Conservation (phyloP, 2,113 vertebrate species). For the Podiceps cristatus region DNA sequence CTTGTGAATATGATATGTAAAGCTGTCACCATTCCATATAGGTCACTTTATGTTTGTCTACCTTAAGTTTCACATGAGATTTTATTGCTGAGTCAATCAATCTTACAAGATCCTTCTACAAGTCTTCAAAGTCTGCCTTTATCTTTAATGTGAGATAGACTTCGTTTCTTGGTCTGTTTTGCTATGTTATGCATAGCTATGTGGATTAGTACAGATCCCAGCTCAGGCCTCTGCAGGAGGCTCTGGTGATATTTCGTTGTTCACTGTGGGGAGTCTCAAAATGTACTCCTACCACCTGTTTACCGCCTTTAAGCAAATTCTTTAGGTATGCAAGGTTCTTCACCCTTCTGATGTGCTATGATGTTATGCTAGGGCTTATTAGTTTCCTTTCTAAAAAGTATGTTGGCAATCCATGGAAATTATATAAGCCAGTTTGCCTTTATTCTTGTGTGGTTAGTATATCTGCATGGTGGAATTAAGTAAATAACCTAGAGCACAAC, state of each 20-base stretch:
- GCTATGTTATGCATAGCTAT: rapidly evolving
- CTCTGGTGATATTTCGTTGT: neutral
- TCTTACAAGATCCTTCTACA: neutral
- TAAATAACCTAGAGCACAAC: neutral
- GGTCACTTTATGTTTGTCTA: neutral
- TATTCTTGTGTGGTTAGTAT: neutral
- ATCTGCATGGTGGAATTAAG: neutral
- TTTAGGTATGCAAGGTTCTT: neutral
- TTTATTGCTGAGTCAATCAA: neutral
- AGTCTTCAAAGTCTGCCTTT: neutral
- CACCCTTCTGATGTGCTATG: neutral
- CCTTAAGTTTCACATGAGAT: neutral
- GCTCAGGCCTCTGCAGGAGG: neutral
- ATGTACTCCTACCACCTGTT: neutral
- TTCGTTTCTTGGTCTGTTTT: neutral
- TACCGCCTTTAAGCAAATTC: neutral
- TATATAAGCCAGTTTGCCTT: neutral
- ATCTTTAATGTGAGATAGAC: neutral
- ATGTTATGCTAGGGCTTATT: neutral
- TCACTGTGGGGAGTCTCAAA: neutral
- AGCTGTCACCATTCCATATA: neutral
- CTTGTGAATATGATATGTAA: neutral
- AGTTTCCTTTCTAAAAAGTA: neutral
- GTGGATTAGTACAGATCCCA: neutral
- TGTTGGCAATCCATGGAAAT: neutral